Base-by-base conservation (phyloP, 2,113 vertebrate species). In the Arvicanthis niloticus region DNA sequence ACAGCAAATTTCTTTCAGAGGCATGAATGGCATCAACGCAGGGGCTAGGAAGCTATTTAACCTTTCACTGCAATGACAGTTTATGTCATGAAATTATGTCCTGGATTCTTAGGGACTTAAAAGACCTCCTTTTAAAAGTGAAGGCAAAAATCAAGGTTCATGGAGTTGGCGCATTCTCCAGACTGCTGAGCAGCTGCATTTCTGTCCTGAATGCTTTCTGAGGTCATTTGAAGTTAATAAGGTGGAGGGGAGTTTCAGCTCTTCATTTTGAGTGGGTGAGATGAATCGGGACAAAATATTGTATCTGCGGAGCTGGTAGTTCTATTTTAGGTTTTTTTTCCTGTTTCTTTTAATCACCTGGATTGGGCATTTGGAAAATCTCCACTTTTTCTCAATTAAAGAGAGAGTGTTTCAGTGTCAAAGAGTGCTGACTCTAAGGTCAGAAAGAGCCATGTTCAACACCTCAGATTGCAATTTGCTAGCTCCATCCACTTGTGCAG, bases 21-120 rank as follows among this genome's bases (percentile, higher is more conserved):
- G 45, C 42, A 17, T 3, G 13, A 31, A 58, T 37, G 40, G 45
- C 40, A 73, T 89, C 75, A 40, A 40, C 65, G 21, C 2, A 87
- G 51, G 84, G 70, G 45, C 40, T 26, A 40, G 53, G 21, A 65
- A 62, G 80, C 56, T 88, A 5, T 73, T 89, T 95, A 88, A 73
- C 76, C 85, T 96, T 96, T 86, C 81, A 95, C 65, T 90, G 8
- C 65, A 90, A 86, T 93, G 96, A 95, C 77, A 78, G 89, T 94
- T 92, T 68, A 51, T 86, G 86, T 75, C 91, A 68, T 34, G 84
- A 87, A 82, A 91, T 91, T 62, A 89, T 92, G 72, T 95, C 77
- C 84, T 89, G n/a, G n/a, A 67, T 91, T 81, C 85, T 62, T 34
- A 62, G 45, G 58, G 31, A 92, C 91, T 95, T 95, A 82, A 73